Conservation (phyloP, 1,140 invertebrate genomes). For the Phenacoccus solenopsis region DNA sequence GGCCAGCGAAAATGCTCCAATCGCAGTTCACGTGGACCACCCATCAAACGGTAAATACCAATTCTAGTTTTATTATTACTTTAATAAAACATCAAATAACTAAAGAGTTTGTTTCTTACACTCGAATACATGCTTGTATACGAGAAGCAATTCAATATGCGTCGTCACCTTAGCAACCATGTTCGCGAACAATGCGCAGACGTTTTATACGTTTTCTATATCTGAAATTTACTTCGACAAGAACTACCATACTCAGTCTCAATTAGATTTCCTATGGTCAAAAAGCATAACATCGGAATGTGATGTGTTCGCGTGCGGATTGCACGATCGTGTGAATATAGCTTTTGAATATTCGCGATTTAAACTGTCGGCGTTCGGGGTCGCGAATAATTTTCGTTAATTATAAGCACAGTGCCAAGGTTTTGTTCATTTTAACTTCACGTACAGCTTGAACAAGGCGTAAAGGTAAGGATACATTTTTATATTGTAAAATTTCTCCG, state of each 20-base stretch:
- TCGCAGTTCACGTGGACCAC: not conserved
- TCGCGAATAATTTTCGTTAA: no score
- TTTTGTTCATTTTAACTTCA: no score
- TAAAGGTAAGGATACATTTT: no score
- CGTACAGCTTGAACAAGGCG: no score
- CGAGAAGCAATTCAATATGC: slow-evolving; percentile 10
- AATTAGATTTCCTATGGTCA: not conserved
- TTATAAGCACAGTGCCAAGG: no score
- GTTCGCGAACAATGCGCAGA: slow-evolving; percentile 15
- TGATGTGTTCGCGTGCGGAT: slow-evolving; percentile 7
- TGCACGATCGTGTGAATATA: not conserved
- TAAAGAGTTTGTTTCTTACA: slow-evolving; percentile 9
- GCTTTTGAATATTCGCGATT: not conserved
- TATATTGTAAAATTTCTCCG: no score
- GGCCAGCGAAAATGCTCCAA: not conserved
- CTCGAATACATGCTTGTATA: not conserved
- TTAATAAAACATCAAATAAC: slow-evolving; percentile 1
- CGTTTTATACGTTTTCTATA: not conserved
- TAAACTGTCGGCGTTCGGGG: not conserved
- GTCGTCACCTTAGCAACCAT: slow-evolving; percentile 13
- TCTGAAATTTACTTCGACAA: not conserved
- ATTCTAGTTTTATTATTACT: not conserved
- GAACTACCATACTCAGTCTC: not conserved
- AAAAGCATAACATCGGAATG: not conserved
- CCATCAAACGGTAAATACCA: not conserved